A percentile compares a stretch with the other conserved stretches of the same genome.
phyloP scores from a whole-genome alignment of 2,888 invertebrate species.

The Lithophane semibrunnea region DNA sequence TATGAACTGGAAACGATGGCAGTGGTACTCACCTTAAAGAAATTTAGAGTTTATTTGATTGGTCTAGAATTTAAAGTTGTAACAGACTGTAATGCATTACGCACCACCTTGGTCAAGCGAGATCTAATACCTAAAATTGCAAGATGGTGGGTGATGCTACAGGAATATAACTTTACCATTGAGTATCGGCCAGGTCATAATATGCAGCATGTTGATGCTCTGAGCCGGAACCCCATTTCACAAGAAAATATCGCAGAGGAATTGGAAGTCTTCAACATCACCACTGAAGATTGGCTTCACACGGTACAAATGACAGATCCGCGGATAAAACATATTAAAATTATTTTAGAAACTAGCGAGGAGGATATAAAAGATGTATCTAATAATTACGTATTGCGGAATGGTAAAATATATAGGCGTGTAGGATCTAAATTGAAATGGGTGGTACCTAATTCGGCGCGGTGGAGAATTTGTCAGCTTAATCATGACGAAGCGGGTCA shows the following conservation, averaged over 20 bases:
- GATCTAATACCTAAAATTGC: slow-evolving; percentile 15
- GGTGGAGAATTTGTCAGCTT: background rate
- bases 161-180: slow-evolving; percentile 31
- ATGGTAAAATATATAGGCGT: slow-evolving; percentile 2
- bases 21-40: slow-evolving; percentile 44
- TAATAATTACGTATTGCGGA: background rate
- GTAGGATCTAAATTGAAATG: slow-evolving; percentile 13
- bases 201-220: slow-evolving; percentile 37
- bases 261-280: slow-evolving; percentile 11
- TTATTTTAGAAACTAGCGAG: slow-evolving; percentile 4
- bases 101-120: slow-evolving; percentile 50
- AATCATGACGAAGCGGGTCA: slow-evolving; percentile 38
- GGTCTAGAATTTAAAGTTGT: slow-evolving; percentile 35
- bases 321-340: slow-evolving; percentile 5
- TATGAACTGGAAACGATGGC: slow-evolving; percentile 63
- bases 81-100: slow-evolving; percentile 44
- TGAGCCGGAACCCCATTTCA: slow-evolving; percentile 1
- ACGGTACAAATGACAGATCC: slow-evolving; percentile 24
- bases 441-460: slow-evolving; percentile 18
- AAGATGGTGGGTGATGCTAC: slow-evolving; percentile 5
- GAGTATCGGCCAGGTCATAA: slow-evolving; percentile 29
- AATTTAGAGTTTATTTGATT: slow-evolving; percentile 54
- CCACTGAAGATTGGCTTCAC: slow-evolving; percentile 15
- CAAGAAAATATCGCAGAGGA: background rate
- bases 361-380: slow-evolving; percentile 10